A percentile compares a stretch with the other conserved stretches of the same genome.
These are phyloP conservation scores for Drosophila ficusphila DNA, from an alignment of 1,140 invertebrate species.

Conservation along the genomic window DNA sequence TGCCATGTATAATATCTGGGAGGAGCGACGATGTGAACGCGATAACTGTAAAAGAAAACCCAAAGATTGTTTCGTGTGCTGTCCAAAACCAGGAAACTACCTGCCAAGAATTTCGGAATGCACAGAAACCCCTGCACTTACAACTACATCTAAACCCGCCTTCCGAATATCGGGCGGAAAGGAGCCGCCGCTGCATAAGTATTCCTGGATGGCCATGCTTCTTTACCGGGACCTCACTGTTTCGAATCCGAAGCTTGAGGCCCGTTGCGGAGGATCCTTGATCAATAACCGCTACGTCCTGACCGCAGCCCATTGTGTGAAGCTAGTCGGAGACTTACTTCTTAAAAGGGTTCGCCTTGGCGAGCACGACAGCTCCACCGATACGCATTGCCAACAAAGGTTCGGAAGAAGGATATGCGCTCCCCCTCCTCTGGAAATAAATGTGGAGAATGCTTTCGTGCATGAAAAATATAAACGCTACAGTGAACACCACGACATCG, in stretches of 20 bases:
- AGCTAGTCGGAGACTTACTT: background rate
- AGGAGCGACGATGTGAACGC: too few relatives aligned
- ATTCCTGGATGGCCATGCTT: conserved; percentile 88
- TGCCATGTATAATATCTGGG: too few relatives aligned
- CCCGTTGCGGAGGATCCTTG: conserved; percentile 71
- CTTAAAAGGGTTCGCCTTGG: conserved; percentile 72
- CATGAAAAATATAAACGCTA: conserved; percentile 89
- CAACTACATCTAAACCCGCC: conserved; percentile 64
- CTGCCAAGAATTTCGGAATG: conserved; percentile 69
- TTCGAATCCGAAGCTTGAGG: conserved; percentile 81
- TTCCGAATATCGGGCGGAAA: conserved; percentile 87
- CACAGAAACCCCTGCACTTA: too few relatives aligned
- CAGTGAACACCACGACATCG: conserved; percentile 91
- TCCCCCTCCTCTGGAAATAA: conserved; percentile 85
- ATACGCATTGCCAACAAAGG: conserved; percentile 46
- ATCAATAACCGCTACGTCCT: conserved; percentile 85
- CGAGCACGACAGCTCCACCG: conserved; percentile 60
- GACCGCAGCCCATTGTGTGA: conserved; percentile 86
- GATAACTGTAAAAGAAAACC: too few relatives aligned
- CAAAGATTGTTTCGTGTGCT: too few relatives aligned
- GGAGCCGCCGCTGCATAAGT: conserved; percentile 86
- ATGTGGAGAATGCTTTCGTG: conserved; percentile 86
- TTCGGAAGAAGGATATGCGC: conserved; percentile 9
- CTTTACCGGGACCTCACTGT: conserved; percentile 16
- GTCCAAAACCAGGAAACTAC: conserved; percentile 37